Evolutionary conservation across 2,113 vertebrate genomes (phyloP).

Genomic region (Tor tambroides): DNA sequence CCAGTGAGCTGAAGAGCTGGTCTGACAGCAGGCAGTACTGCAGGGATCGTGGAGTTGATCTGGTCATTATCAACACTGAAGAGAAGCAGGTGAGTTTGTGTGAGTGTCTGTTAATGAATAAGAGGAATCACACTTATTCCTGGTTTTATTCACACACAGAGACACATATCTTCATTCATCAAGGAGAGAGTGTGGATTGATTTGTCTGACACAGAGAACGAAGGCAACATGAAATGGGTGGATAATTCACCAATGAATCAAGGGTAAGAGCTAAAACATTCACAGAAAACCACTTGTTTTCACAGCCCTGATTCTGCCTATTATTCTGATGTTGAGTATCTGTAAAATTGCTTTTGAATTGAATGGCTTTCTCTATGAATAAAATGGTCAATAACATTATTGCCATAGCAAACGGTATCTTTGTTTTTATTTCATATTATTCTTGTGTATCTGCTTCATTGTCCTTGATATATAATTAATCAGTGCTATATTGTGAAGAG

Average conservation of each 20-base stretch:
- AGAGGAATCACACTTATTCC: neutral
- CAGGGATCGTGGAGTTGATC: neutral
- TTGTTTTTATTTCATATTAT: neutral
- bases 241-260: neutral
- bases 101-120: neutral
- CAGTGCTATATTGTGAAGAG: too few relatives aligned
- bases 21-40: neutral
- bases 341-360: neutral
- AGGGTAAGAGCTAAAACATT: neutral
- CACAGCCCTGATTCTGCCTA: too few relatives aligned
- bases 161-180: neutral
- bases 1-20: neutral
- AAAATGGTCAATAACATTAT: neutral
- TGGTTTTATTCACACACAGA: neutral
- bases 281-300: neutral
- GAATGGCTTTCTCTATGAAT: neutral
- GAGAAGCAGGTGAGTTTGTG: neutral
- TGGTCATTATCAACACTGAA: neutral
- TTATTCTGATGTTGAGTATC: neutral
- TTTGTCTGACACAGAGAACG: neutral
- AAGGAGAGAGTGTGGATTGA: neutral
- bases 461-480: too few relatives aligned
- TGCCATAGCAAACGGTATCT: too few relatives aligned
- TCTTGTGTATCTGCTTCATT: neutral
- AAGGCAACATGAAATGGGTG: neutral